Percentiles rank a stretch among this genome's conserved stretches.
phyloP scores from a whole-genome alignment of 64 coral and sea anemone species.

The Trachythela sp. region DNA sequence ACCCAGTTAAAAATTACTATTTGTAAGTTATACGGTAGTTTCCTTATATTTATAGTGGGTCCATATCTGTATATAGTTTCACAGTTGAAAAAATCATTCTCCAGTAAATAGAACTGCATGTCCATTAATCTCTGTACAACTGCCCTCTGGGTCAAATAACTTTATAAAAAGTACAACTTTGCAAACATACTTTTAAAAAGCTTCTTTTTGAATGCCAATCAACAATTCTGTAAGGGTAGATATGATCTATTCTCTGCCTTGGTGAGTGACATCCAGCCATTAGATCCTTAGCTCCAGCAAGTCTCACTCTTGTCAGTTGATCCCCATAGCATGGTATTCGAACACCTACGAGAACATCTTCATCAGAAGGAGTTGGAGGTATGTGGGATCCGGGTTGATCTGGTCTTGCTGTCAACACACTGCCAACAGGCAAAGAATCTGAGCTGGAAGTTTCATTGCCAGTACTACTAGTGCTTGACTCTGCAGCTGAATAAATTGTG shows the following conservation, averaged over 20 bases:
- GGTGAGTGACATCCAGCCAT: conserved; percentile 24
- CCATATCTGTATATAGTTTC: too few species aligned
- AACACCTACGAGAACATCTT: conserved; percentile 34
- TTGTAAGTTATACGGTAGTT: too few species aligned
- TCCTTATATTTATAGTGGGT: too few species aligned
- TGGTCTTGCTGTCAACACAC: conserved; percentile 25
- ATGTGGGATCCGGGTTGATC: conserved; percentile 49
- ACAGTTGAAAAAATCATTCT: too few species aligned
- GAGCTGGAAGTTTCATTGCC: too few species aligned
- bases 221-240: conserved; percentile 42
- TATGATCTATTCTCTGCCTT: conserved; percentile 48
- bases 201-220: conserved; percentile 52
- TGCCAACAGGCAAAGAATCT: background rate
- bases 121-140: too few species aligned
- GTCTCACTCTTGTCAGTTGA: conserved; percentile 37
- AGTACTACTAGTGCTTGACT: too few species aligned
- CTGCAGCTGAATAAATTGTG: conserved; percentile 32
- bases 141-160: too few species aligned
- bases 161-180: background rate
- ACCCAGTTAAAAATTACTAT: too few species aligned
- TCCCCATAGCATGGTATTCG: conserved; percentile 42
- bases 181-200: conserved; percentile 51
- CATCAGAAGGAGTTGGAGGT: conserved; percentile 1
- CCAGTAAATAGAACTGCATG: too few species aligned
- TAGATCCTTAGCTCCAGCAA: conserved; percentile 55